phyloP scores from a whole-genome alignment of 2,113 vertebrate species.

The Natator depressus region DNA sequence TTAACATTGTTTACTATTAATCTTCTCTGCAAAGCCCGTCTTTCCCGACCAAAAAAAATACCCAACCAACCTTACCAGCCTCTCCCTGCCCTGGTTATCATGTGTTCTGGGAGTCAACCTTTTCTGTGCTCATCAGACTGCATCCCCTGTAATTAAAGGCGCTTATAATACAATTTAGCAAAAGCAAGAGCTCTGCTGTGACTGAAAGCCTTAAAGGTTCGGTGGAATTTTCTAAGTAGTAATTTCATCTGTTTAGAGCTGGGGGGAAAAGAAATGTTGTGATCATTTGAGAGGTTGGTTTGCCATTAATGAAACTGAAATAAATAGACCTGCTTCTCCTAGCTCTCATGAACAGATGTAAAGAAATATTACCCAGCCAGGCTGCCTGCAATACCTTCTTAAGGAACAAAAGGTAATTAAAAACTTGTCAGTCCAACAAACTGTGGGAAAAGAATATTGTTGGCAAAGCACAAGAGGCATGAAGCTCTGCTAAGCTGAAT shows the following conservation, averaged over 20 bases:
- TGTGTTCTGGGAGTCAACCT: constrained; percentile 43
- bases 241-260: constrained; percentile 54
- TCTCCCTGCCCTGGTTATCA: constrained; percentile 6
- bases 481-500: constrained; percentile 16
- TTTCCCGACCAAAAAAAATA: neutral
- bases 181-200: constrained; percentile 46
- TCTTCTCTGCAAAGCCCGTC: constrained; percentile 45
- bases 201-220: constrained; percentile 60
- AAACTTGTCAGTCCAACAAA: constrained; percentile 20
- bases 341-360: neutral
- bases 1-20: constrained; percentile 59
- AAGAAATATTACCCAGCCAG: neutral
- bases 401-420: neutral
- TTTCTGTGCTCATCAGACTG: constrained; percentile 37
- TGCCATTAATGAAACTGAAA: constrained; percentile 48
- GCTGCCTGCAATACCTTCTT: neutral
- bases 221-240: constrained; percentile 50
- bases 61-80: neutral
- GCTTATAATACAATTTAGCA: constrained; percentile 55
- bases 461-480: constrained; percentile 5
- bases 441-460: neutral
- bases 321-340: constrained; percentile 27
- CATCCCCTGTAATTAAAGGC: constrained; percentile 59
- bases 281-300: constrained; percentile 18
- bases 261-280: constrained; percentile 17